These are phyloP conservation scores for Pseudomyrmex pallidus DNA, from an alignment of 1,140 invertebrate species.

Conservation along the genomic window DNA sequence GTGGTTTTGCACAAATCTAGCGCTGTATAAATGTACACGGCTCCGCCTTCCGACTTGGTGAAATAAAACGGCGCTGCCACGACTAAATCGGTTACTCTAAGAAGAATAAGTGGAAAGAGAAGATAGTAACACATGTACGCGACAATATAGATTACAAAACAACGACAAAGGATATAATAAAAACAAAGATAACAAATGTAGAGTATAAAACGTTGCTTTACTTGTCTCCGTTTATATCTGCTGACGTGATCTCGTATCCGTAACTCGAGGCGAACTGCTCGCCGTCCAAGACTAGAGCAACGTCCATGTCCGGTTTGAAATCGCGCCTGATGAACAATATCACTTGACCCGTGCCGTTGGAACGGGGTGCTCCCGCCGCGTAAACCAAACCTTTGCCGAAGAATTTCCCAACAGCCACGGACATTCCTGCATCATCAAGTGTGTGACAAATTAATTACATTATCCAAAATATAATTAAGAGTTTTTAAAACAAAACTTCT, in stretches of 20 bases:
- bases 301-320: slow-evolving; percentile 87
- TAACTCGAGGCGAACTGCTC: slow-evolving; percentile 96
- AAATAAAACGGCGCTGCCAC: slow-evolving; percentile 97
- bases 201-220: slow-evolving; percentile 80
- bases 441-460: neutral
- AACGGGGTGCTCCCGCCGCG: slow-evolving; percentile 94
- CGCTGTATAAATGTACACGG: slow-evolving; percentile 95
- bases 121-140: neutral
- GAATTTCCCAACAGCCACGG: slow-evolving; percentile 93
- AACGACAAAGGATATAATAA: slow-evolving; percentile 75
- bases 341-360: slow-evolving; percentile 94
- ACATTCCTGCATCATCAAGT: slow-evolving; percentile 89
- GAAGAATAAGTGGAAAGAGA: slow-evolving; percentile 67
- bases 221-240: slow-evolving; percentile 95
- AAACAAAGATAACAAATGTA: slow-evolving; percentile 66
- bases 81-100: slow-evolving; percentile 92
- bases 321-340: slow-evolving; percentile 90
- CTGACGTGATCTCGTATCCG: slow-evolving; percentile 93
- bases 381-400: slow-evolving; percentile 89
- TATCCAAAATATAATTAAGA: neutral
- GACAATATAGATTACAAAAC: neutral
- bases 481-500: neutral
- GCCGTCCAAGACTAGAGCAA: slow-evolving; percentile 89
- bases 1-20: slow-evolving; percentile 75
- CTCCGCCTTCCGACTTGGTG: slow-evolving; percentile 91